Evolutionary conservation across 2,888 invertebrate genomes (phyloP).

Genomic region (Nephrotoma flavescens): DNA sequence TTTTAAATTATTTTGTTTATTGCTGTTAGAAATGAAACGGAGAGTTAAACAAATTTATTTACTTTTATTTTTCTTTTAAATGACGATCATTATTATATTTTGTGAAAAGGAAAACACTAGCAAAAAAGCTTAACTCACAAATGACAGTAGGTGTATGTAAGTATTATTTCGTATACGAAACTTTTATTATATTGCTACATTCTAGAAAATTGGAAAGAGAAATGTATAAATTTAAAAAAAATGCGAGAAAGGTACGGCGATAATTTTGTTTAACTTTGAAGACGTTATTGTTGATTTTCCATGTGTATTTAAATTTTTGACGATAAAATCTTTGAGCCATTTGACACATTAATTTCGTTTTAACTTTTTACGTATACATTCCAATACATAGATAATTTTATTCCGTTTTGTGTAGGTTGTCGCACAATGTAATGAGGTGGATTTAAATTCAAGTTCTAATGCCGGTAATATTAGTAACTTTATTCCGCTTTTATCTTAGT

Average conservation of each 20-base stretch:
- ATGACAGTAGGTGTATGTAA: neutral
- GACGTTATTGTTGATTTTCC: neutral
- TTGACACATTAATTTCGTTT: neutral
- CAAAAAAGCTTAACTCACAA: neutral
- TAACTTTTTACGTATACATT: neutral
- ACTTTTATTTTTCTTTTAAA: neutral
- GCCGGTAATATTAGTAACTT: neutral
- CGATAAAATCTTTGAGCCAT: neutral
- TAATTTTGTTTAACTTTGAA: neutral
- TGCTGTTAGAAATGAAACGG: neutral
- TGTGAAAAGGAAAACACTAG: neutral
- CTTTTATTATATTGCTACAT: neutral
- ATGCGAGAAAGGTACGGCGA: neutral
- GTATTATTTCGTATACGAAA: neutral
- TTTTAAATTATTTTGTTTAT: neutral
- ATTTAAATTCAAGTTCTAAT: neutral
- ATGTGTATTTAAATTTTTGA: neutral
- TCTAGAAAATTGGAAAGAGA: neutral
- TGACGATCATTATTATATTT: neutral
- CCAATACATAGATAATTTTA: neutral
- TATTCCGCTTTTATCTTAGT: neutral
- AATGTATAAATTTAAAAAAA: neutral
- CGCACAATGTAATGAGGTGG: neutral
- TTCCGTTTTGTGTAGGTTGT: neutral
- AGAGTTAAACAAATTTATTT: neutral